Evolutionary conservation across 2,797 vertebrate species (phyloP).

Genomic region (Sebastes oblongus): DNA sequence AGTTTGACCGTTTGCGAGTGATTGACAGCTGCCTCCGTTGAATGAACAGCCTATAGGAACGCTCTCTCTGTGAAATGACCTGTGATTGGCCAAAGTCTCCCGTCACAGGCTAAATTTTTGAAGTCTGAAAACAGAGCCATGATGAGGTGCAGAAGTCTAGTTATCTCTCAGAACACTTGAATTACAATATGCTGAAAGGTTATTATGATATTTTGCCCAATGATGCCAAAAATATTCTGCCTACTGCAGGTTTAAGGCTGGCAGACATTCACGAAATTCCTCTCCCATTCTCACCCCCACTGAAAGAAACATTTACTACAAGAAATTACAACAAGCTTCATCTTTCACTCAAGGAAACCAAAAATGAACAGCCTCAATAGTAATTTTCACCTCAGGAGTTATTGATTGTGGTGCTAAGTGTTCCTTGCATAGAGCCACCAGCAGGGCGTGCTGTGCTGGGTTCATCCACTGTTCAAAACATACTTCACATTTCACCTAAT

Average conservation of each 20-base stretch:
- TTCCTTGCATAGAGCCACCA: slow-evolving; percentile 16
- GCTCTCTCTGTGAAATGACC: no score
- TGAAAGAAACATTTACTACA: neutral
- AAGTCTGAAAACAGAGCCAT: no score
- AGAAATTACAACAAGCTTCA: neutral
- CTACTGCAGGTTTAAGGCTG: neutral
- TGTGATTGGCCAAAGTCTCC: no score
- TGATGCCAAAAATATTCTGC: neutral
- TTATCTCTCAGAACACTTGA: no score
- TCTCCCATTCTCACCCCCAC: neutral
- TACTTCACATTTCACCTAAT: slow-evolving; percentile 27
- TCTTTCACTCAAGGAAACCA: neutral
- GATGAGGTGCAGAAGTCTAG: no score
- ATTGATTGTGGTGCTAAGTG: neutral
- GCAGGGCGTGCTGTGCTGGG: slow-evolving; percentile 29
- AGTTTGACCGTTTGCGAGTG: no score
- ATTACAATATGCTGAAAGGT: no score
- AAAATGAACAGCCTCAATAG: neutral
- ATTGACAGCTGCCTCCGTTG: no score
- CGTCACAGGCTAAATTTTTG: no score
- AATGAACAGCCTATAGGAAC: no score
- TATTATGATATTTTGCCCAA: no score
- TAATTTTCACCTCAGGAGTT: slow-evolving; percentile 5
- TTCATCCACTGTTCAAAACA: slow-evolving; percentile 32
- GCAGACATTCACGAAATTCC: neutral